Evolutionary conservation across 2,113 vertebrate species (phyloP).

Genomic region (Callopanchax toddi): DNA sequence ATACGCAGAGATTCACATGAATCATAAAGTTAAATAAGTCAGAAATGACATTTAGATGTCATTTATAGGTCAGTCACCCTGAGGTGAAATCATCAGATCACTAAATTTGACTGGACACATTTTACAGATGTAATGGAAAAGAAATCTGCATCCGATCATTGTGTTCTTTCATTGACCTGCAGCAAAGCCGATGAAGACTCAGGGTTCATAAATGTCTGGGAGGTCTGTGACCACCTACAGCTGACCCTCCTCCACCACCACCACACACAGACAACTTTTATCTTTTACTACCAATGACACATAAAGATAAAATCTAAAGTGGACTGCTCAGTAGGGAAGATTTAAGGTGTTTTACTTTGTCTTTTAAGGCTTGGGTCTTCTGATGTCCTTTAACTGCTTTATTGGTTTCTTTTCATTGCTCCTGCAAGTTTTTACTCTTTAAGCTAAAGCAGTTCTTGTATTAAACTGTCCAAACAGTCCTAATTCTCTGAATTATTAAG

Average conservation of each 20-base stretch:
- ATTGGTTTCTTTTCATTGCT: constrained; percentile 62
- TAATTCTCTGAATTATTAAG: constrained; percentile 49
- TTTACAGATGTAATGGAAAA: constrained; percentile 14
- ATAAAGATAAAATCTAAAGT: constrained; percentile 71
- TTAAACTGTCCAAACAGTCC: constrained; percentile 46
- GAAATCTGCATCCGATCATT: not conserved
- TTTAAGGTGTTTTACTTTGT: constrained; percentile 63
- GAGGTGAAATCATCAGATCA: not conserved
- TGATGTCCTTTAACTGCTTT: constrained; percentile 62
- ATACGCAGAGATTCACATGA: not conserved
- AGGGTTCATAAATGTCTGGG: constrained; percentile 36
- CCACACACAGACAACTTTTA: constrained; percentile 54
- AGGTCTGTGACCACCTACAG: constrained; percentile 58
- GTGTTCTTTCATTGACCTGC: no score
- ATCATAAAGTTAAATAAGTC: constrained; percentile 3
- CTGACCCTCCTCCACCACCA: constrained; percentile 42
- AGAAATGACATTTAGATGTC: not conserved
- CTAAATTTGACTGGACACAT: not conserved
- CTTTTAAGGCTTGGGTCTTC: constrained; percentile 42
- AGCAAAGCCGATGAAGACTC: no score
- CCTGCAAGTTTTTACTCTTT: constrained; percentile 63
- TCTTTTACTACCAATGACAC: constrained; percentile 67
- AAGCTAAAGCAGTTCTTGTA: constrained; percentile 50
- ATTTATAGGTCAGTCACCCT: constrained; percentile 5
- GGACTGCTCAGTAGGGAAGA: constrained; percentile 52